phyloP scores from a whole-genome alignment of 2,888 invertebrate genomes.

The Steinernema carpocapsae region DNA sequence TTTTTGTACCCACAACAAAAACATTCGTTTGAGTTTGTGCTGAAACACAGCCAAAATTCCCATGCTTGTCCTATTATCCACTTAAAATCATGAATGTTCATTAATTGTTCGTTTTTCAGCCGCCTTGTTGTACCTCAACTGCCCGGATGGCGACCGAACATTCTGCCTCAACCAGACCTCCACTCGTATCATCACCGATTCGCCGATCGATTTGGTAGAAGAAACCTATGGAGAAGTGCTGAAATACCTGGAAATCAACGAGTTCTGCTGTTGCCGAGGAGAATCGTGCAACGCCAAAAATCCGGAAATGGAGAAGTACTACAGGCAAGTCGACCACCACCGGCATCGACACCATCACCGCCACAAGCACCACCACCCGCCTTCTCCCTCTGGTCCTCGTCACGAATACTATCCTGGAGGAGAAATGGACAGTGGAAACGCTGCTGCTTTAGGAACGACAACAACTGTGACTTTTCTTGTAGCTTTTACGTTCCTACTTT shows the following conservation, averaged over 20 bases:
- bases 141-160: not conserved
- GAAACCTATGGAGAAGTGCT: slow-evolving; percentile 9
- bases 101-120: not conserved
- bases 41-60: not conserved
- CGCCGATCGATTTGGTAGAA: not conserved
- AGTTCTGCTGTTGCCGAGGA: slow-evolving; percentile 24
- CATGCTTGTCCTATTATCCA: no score
- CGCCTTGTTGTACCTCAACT: not conserved
- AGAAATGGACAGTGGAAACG: not conserved
- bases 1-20: not conserved
- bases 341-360: not conserved
- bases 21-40: not conserved
- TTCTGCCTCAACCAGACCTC: slow-evolving; percentile 1
- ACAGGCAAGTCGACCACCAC: not conserved
- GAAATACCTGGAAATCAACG: not conserved
- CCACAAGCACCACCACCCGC: no score
- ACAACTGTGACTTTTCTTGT: no score
- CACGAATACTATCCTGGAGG: not conserved
- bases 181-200: not conserved
- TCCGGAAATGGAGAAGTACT: not conserved
- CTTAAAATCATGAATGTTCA: no score
- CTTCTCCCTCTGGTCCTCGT: not conserved
- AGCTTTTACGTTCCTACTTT: no score
- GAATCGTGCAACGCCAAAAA: not conserved
- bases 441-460: no score